These are phyloP conservation scores for rabbit (Oryctolagus cuniculus) DNA, from an alignment of 2,113 vertebrate species.

Conservation along the genomic window mOryCun1.1 NC_091435.1:94471001-94471500, in stretches of 20 bases:
- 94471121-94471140: neutral
- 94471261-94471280: neutral
- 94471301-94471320: slow-evolving; percentile 34
- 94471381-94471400: slow-evolving; percentile 34
- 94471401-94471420: neutral
- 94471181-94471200: neutral
- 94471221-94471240: neutral
- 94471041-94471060: neutral
- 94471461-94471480: slow-evolving; percentile 53
- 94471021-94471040: neutral
- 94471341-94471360: neutral
- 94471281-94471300: neutral
- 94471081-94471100: neutral
- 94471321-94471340: neutral
- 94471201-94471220: neutral
- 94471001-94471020: neutral
- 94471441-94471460: slow-evolving; percentile 51
- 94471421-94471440: neutral
- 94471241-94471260: neutral
- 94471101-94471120: neutral
- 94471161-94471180: neutral
- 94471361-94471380: slow-evolving; percentile 47
- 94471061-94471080: neutral
- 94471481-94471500: slow-evolving; percentile 20
- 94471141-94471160: slow-evolving; percentile 34